Evolutionary conservation across 2,888 invertebrate species (phyloP), one percentile per base, ranked within the genome.

Genomic region (Drosophila sordidapex): DNA sequence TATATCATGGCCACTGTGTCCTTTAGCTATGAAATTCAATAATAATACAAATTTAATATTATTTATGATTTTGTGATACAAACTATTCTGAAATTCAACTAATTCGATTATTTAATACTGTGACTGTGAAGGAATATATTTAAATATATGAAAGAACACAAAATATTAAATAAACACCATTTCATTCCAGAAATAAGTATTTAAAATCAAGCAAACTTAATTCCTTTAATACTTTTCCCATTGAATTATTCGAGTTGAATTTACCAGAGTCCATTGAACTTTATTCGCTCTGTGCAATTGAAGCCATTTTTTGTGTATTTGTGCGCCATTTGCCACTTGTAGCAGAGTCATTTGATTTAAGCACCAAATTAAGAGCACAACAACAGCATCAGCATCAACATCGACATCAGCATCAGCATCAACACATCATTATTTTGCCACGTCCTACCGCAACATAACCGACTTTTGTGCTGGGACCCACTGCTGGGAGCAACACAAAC

Each of bases 301-400:
- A 46, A 46, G 46, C 25, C 7, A 8, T 46, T 56, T n/a, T 27
- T 54, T 31, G 53, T 60, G 25, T 36, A 4, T 40, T 36, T 46
- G 51, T 1, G 38, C 2, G 21, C 36, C 74, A 74, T 62, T 65
- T 73, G 68, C 60, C 58, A 65, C 70, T 70, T 77, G 77, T 64
- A 58, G 74, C 70, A 51, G 7, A 78, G 82, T 79, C 81, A 78
- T 87, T 87, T 57, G 72, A 86, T 75, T 87, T 89, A 85, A 87
- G 82, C 76, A 83, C 74, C 85, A 80, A 82, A 87, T 87, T 87
- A 89, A 85, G 53, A 60, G 31, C 21, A 8, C 27, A 53, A 40
- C 69, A 69, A 27, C 43, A 56, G 13, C 40, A 40, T 40, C 49
- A 57, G 6, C 52, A 56, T 29, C 57, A 35, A 36, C 52, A 59